These are phyloP conservation scores for Macropus fuliginosus DNA, from an alignment of 2,797 vertebrate species.

Conservation along the genomic window DNA sequence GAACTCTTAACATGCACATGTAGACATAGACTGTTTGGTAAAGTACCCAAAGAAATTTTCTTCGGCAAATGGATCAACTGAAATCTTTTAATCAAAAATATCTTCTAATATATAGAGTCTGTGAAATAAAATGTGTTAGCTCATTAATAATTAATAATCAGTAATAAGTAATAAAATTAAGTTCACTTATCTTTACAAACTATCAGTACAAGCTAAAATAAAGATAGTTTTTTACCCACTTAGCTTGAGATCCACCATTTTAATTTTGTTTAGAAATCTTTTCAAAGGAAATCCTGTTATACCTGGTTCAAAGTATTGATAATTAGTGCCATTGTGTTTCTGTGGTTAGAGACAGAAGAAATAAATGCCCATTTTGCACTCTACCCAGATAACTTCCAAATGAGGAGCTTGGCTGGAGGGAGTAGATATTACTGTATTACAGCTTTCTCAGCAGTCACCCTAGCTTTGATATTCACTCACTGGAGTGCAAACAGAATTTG, in stretches of 20 bases:
- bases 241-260: slow-evolving; percentile 3
- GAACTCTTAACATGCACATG: slow-evolving; percentile 1
- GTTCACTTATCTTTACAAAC: slow-evolving; percentile 37
- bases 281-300: slow-evolving; percentile 45
- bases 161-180: too few relatives aligned
- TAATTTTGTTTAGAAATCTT: slow-evolving; percentile 57
- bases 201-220: neutral
- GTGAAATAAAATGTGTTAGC: slow-evolving; percentile 32
- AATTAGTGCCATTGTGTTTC: neutral
- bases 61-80: neutral
- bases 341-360: slow-evolving; percentile 32
- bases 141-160: neutral
- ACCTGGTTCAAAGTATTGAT: neutral
- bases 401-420: neutral
- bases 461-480: slow-evolving; percentile 7
- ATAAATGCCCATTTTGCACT: slow-evolving; percentile 43
- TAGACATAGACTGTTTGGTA: slow-evolving; percentile 25
- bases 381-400: neutral
- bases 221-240: neutral
- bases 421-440: slow-evolving; percentile 1
- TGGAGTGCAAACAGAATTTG: neutral
- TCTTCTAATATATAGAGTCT: slow-evolving; percentile 4
- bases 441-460: slow-evolving; percentile 16
- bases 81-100: slow-evolving; percentile 27
- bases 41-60: slow-evolving; percentile 3